Evolutionary conservation across 2,888 invertebrate species (phyloP).

Genomic region (Phengaris alcon): DNA sequence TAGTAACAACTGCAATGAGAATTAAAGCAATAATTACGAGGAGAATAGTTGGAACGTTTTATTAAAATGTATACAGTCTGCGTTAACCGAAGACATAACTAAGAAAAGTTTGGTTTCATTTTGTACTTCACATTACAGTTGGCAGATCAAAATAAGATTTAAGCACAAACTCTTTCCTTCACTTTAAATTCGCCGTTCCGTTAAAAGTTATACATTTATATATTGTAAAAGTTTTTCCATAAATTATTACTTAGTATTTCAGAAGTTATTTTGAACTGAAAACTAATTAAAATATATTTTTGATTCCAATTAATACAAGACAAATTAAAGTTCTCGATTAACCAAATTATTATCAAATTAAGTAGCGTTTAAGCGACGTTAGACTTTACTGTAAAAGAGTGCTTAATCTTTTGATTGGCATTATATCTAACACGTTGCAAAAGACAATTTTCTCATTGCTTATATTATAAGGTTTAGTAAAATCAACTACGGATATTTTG

Average conservation of each 20-base stretch:
- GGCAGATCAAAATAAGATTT: slow-evolving; percentile 29
- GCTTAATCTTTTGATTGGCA: not conserved
- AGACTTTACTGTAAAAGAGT: not conserved
- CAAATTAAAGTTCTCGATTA: not conserved
- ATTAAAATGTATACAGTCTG: slow-evolving; percentile 26
- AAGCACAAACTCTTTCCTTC: slow-evolving; percentile 19
- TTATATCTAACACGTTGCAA: not conserved
- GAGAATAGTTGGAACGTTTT: slow-evolving; percentile 17
- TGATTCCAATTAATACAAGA: not conserved
- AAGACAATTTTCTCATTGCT: not conserved
- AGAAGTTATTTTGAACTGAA: slow-evolving; percentile 8
- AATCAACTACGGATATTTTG: no score
- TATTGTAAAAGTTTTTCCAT: slow-evolving; percentile 14
- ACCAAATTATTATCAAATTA: not conserved
- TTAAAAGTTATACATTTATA: slow-evolving; percentile 5
- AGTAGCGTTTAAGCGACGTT: not conserved
- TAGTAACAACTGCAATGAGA: not conserved
- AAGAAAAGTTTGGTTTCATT: slow-evolving; percentile 29
- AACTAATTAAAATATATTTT: slow-evolving; percentile 14
- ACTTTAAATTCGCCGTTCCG: slow-evolving; percentile 16
- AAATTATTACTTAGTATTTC: slow-evolving; percentile 14
- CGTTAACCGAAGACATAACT: slow-evolving; percentile 25
- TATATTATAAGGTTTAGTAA: no score
- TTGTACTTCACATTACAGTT: slow-evolving; percentile 28
- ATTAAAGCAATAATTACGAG: slow-evolving; percentile 11